Percentiles rank a stretch among this genome's conserved stretches.
These are phyloP conservation scores for Acrossocheilus fasciatus DNA, from an alignment of 2,797 vertebrate species.

Conservation along the genomic window DNA sequence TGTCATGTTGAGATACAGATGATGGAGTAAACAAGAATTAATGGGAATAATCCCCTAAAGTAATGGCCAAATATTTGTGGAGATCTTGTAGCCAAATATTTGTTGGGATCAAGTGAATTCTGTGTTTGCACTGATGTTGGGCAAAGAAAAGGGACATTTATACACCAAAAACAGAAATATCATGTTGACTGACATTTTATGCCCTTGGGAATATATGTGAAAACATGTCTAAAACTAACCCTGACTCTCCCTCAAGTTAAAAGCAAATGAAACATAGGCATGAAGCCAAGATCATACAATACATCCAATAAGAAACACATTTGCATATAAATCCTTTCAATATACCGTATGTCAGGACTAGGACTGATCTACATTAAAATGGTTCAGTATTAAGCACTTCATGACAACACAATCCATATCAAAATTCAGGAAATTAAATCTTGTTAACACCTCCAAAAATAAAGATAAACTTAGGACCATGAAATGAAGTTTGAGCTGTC, in stretches of 20 bases:
- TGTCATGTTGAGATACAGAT: slow-evolving; percentile 1
- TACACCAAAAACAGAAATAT: not conserved
- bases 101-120: slow-evolving; percentile 16
- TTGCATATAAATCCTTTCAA: not conserved
- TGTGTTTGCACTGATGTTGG: slow-evolving; percentile 16
- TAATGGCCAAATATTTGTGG: slow-evolving; percentile 13
- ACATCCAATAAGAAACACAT: not conserved
- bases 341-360: not conserved
- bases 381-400: too few species aligned
- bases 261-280: not conserved
- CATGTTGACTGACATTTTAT: not conserved
- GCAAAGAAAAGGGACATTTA: not conserved
- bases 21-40: slow-evolving; percentile 9
- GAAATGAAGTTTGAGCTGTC: not conserved
- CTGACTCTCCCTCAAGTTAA: not conserved
- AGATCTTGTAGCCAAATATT: slow-evolving; percentile 10
- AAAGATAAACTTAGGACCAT: not conserved
- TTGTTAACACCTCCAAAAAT: not conserved
- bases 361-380: not conserved
- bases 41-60: slow-evolving; percentile 38
- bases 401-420: not conserved
- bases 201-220: not conserved
- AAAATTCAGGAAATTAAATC: not conserved
- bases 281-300: not conserved
- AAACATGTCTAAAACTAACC: not conserved